Conservation (phyloP, 2,113 vertebrate species). For the Ophiodon elongatus region DNA sequence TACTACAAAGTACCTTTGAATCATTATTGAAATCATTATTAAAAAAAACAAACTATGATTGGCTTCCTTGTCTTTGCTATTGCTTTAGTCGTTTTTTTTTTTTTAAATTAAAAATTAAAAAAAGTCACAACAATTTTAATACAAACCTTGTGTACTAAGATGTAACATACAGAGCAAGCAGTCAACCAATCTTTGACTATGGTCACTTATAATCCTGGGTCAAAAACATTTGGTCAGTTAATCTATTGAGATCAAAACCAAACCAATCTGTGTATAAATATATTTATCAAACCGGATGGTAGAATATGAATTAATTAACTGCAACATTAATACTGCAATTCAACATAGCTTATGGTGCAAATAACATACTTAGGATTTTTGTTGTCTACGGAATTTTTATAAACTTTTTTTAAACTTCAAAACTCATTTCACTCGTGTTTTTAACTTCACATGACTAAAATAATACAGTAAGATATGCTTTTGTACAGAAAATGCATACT, state of each 20-base stretch:
- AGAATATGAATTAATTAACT: background rate
- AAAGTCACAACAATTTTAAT: background rate
- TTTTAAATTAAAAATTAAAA: no score
- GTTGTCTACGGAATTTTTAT: background rate
- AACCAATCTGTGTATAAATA: background rate
- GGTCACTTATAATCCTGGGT: background rate
- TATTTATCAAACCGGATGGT: background rate
- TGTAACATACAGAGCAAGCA: background rate
- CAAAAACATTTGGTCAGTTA: background rate
- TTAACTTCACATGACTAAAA: background rate
- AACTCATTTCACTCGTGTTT: background rate
- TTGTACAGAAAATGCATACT: background rate
- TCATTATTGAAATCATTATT: constrained; percentile 92
- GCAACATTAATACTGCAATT: background rate
- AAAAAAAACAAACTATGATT: constrained; percentile 86
- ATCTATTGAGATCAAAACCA: background rate
- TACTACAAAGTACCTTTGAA: constrained; percentile 91
- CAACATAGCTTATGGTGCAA: background rate
- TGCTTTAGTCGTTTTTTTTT: background rate
- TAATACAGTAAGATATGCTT: background rate
- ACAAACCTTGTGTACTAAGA: background rate
- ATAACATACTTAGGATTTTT: background rate
- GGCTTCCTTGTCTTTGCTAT: constrained; percentile 52
- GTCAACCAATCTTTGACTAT: background rate
- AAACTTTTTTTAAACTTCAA: background rate